Base-by-base conservation (phyloP, 2,888 invertebrate genomes). In the Temnothorax unifasciatus region DNA sequence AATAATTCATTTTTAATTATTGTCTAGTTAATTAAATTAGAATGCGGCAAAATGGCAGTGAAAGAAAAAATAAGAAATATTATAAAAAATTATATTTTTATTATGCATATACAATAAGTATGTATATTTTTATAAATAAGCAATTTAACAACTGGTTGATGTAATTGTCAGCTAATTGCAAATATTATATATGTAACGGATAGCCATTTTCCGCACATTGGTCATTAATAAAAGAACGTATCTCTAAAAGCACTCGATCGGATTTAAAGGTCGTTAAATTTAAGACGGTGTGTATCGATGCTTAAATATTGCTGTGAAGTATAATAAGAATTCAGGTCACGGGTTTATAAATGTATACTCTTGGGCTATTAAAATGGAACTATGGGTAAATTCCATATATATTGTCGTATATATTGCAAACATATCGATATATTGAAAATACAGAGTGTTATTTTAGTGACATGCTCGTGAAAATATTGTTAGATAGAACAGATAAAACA, bases 31-130 rank as follows among this genome's bases (percentile, higher is more conserved):
- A 34, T 34, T 34, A 34, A 25, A n/a, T 47, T 29, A 13, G 13
- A 69, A 52, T 38, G 8, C 34, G 4, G 13, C 2, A 18, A 69
- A n/a, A 5, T 29, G 1, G 1, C 4, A 38, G 6, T 21, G n/a
- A 18, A 25, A 18, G 3, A 41, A 8, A 15, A 38, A 38, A 44
- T 11, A 41, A 18, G 18, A 25, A 59, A n/a, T 69, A 29, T 34
- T 50, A 34, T 18, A 74, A 29, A 61, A 29, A 59, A 15, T 52
- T 52, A 64, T 77, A 18, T 75, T 82, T 85, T 64, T 50, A 18
- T 76, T 82, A n/a, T n/a, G n/a, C n/a, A n/a, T n/a, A n/a, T n/a
- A n/a, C n/a, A 89, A 88, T 86, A 85, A 85, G 66, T 76, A 50
- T 18, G 2, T 81, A 21, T 81, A 21, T 71, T 81, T 85, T 64